Conservation (phyloP, 2,797 vertebrate genomes). For the Pseudochaenichthys georgianus region DNA sequence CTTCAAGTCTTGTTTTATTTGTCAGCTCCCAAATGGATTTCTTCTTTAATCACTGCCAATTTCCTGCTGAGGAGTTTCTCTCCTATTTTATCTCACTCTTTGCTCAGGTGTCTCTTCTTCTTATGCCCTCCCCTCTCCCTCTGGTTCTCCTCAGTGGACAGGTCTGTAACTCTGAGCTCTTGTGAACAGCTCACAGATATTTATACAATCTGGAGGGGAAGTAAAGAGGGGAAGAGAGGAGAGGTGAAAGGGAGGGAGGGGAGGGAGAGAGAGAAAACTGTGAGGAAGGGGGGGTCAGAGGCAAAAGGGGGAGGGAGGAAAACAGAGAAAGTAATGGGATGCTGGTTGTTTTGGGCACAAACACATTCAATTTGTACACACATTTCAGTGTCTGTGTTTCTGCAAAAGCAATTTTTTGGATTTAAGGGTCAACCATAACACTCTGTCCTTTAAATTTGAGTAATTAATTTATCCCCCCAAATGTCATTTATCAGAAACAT, state of each 20-base stretch:
- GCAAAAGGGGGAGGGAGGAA: conserved; percentile 7
- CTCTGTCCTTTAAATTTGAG: conserved; percentile 3
- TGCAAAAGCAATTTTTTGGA: background rate
- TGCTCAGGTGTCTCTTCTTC: conserved; percentile 32
- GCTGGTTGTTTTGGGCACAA: conserved; percentile 40
- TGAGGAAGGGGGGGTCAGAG: conserved; percentile 10
- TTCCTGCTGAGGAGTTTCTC: background rate
- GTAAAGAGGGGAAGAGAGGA: conserved; percentile 63
- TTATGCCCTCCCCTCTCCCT: conserved; percentile 9
- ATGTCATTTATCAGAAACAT: conserved; percentile 3
- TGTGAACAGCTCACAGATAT: conserved; percentile 72
- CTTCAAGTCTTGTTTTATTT: conserved; percentile 1
- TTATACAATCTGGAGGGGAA: conserved; percentile 79
- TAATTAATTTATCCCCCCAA: background rate
- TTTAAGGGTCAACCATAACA: background rate
- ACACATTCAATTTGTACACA: conserved; percentile 28
- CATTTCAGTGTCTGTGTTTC: background rate
- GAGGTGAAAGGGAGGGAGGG: conserved; percentile 62
- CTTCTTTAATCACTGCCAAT: conserved; percentile 22
- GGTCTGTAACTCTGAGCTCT: conserved; percentile 73
- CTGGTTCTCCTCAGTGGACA: conserved; percentile 45
- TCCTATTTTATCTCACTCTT: background rate
- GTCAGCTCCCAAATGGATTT: conserved; percentile 9
- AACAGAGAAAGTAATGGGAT: conserved; percentile 40
- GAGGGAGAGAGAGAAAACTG: conserved; percentile 3